Conservation (phyloP, 2,797 vertebrate species). For the Denticeps clupeoides region DNA sequence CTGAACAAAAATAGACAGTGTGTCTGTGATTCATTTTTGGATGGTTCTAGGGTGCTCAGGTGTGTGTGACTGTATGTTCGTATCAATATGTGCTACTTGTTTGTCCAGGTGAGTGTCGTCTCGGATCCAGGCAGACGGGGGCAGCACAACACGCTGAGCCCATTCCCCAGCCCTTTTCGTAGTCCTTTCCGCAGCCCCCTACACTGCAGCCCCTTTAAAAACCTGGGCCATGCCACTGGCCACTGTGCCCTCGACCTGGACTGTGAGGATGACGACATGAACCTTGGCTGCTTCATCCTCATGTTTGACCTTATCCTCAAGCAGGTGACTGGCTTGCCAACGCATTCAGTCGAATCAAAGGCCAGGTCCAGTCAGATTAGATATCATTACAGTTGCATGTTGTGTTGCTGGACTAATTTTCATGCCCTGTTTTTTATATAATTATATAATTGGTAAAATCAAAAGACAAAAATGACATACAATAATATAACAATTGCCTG, state of each 20-base stretch:
- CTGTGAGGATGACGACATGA: constrained; percentile 96
- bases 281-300: constrained; percentile 96
- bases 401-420: no score
- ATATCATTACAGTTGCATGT: no score
- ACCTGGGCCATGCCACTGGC: constrained; percentile 77
- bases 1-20: neutral
- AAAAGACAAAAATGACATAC: no score
- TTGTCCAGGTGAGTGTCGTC: constrained; percentile 79
- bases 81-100: no score
- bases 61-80: neutral
- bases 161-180: constrained; percentile 92
- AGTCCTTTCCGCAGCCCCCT: constrained; percentile 89
- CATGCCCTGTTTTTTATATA: no score
- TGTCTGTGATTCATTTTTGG: no score
- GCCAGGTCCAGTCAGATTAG: no score
- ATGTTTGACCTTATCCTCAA: constrained; percentile 98
- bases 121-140: constrained; percentile 88
- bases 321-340: constrained; percentile 63
- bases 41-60: no score
- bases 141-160: constrained; percentile 83
- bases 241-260: constrained; percentile 89
- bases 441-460: no score
- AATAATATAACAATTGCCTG: no score
- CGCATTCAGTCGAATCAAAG: no score
- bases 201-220: constrained; percentile 87